Conservation (phyloP, 2,888 invertebrate species). For the Coelogynopora nodosa region DNA sequence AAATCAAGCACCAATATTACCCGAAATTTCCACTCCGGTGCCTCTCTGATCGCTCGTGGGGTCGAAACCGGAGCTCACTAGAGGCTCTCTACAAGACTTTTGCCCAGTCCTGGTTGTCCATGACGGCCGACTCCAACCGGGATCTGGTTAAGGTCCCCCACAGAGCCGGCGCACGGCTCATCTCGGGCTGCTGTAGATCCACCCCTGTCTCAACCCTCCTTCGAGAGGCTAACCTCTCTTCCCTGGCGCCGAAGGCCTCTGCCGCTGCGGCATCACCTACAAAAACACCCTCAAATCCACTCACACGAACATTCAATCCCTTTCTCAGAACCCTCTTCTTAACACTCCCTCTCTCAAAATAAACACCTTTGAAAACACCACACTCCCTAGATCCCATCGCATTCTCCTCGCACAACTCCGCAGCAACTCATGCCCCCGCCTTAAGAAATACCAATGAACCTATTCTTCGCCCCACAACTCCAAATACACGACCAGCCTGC, state of each 20-base stretch:
- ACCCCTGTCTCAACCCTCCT: too few relatives aligned
- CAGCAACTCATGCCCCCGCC: constrained; percentile 6
- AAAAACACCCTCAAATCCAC: background rate
- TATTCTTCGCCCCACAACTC: constrained; percentile 16
- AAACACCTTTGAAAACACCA: background rate
- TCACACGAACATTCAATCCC: background rate
- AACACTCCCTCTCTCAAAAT: background rate
- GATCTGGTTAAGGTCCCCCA: background rate
- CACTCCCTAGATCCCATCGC: constrained; percentile 16
- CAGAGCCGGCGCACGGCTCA: background rate
- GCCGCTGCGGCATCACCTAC: background rate
- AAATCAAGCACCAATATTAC: background rate
- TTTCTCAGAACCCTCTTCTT: background rate
- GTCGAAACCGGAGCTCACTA: background rate
- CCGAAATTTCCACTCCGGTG: background rate
- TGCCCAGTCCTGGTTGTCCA: background rate
- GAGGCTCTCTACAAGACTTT: background rate
- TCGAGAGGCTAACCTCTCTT: too few relatives aligned
- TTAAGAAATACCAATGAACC: background rate
- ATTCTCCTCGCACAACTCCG: constrained; percentile 10
- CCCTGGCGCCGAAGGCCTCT: background rate
- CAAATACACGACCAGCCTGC: background rate
- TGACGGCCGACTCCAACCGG: background rate
- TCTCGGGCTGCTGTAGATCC: too few relatives aligned
- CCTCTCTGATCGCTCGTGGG: background rate